These are phyloP conservation scores for Porites cylindrica DNA, from an alignment of 92 coral and sea anemone genomes.

Conservation along the genomic window DNA sequence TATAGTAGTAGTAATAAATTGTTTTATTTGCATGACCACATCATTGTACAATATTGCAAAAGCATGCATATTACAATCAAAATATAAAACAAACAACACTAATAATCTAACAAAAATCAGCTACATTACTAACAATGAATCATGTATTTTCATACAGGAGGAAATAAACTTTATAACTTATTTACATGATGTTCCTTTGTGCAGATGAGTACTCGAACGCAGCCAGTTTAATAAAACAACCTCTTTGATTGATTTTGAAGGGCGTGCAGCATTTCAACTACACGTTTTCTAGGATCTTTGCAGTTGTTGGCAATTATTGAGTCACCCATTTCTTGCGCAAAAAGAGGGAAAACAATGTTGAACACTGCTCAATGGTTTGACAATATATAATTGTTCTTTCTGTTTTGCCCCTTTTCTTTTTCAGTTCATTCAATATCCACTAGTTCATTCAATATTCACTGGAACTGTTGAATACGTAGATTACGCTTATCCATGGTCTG, in stretches of 20 bases:
- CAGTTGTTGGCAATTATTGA: neutral
- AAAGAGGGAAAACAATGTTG: conserved; percentile 19
- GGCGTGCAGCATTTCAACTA: conserved; percentile 12
- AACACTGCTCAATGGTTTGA: conserved; percentile 16
- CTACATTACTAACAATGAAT: too few species aligned
- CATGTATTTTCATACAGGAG: too few species aligned
- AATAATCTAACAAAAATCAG: too few species aligned
- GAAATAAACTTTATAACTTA: too few species aligned
- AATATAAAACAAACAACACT: too few species aligned
- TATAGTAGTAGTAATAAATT: too few species aligned
- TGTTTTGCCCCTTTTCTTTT: neutral
- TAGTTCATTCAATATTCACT: too few species aligned
- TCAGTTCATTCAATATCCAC: conserved; percentile 7
- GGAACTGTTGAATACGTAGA: neutral
- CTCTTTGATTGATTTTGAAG: neutral
- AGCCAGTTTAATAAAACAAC: conserved; percentile 4
- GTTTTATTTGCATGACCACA: too few species aligned
- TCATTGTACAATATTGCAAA: too few species aligned
- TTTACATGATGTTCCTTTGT: too few species aligned
- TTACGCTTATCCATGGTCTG: neutral
- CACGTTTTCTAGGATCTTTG: conserved; percentile 1
- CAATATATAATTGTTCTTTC: conserved; percentile 15
- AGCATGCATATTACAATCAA: too few species aligned
- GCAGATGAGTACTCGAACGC: conserved; percentile 4
- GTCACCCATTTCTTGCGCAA: neutral